Evolutionary conservation across 1,140 invertebrate species (phyloP).

Genomic region (Steinernema feltiae): DNA sequence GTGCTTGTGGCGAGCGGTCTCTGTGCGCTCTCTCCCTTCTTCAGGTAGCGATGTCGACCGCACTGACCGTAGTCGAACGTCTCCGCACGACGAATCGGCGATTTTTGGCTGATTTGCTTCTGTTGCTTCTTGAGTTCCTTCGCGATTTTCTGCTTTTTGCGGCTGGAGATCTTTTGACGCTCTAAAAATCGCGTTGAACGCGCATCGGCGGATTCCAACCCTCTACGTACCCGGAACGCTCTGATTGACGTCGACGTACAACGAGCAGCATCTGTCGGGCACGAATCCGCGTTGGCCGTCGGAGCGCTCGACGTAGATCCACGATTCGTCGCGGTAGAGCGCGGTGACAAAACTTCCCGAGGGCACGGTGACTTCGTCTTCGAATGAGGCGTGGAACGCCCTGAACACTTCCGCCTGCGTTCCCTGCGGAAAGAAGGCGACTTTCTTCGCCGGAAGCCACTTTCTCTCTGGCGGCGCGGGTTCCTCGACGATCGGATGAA

Average conservation of each 20-base stretch:
- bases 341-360: neutral
- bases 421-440: neutral
- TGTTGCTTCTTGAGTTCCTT: neutral
- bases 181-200: no score
- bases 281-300: neutral
- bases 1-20: neutral
- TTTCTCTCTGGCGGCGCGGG: neutral
- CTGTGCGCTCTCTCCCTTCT: neutral
- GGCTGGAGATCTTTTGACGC: neutral
- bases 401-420: neutral
- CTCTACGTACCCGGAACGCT: neutral
- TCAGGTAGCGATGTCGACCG: neutral
- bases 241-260: neutral
- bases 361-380: neutral
- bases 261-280: neutral
- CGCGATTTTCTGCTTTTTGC: neutral
- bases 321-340: neutral
- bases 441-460: neutral
- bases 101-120: neutral
- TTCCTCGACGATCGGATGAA: neutral
- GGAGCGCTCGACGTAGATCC: neutral
- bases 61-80: neutral
- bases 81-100: neutral
- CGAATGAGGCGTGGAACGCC: neutral
- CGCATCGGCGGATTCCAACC: no score